phyloP scores from a whole-genome alignment of 2,113 vertebrate genomes.

The Leucopsar rothschildi region DNA sequence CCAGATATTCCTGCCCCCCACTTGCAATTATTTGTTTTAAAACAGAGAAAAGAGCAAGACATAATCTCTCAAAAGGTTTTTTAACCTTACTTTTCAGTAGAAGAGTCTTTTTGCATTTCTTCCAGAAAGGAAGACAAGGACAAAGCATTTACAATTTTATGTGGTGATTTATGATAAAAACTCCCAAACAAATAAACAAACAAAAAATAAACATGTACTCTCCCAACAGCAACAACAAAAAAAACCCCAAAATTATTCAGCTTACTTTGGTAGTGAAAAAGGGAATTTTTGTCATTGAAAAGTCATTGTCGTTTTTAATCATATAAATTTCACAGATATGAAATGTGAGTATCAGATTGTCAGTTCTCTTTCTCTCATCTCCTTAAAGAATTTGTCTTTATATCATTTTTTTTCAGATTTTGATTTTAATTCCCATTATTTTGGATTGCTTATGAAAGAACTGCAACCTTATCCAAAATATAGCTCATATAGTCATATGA shows the following conservation, averaged over 20 bases:
- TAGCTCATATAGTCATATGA: neutral
- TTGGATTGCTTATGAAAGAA: neutral
- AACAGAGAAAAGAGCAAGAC: neutral
- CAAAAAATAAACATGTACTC: accelerated
- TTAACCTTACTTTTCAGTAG: neutral
- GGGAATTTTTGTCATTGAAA: neutral
- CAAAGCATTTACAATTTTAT: neutral
- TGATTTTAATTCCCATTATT: neutral
- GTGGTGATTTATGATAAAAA: neutral
- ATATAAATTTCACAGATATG: neutral
- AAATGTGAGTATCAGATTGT: neutral
- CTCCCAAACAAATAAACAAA: neutral
- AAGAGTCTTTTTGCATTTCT: neutral
- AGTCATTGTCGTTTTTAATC: neutral
- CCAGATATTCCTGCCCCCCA: neutral
- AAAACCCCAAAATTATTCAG: neutral
- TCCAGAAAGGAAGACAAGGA: neutral
- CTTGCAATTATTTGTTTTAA: neutral
- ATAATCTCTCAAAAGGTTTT: neutral
- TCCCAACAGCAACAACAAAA: neutral
- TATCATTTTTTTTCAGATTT: neutral
- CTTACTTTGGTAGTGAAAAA: neutral
- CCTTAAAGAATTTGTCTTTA: neutral
- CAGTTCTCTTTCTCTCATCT: neutral
- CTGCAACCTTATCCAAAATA: neutral